Percentiles rank a stretch among this genome's conserved stretches.
These are phyloP conservation scores for Antigone vipio DNA, from an alignment of 2,113 vertebrate genomes.

Conservation along the genomic window DNA sequence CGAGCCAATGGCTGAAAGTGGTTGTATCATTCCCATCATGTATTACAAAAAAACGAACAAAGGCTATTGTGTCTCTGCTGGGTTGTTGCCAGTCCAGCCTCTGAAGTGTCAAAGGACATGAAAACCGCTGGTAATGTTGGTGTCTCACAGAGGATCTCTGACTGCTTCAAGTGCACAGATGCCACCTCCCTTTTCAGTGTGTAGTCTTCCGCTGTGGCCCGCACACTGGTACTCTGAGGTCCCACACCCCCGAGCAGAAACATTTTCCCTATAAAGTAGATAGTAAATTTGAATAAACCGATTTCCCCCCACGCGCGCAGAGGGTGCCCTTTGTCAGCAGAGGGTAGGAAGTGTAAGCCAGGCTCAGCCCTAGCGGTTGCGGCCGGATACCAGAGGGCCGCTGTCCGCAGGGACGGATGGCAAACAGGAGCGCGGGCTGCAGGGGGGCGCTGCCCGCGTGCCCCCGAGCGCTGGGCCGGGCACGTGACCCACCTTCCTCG, in stretches of 20 bases:
- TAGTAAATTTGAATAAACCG: accelerated
- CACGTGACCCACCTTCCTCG: neutral
- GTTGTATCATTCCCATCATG: accelerated
- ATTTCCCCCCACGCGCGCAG: too few species aligned
- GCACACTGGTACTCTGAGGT: accelerated
- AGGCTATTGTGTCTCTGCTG: neutral
- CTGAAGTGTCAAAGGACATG: neutral
- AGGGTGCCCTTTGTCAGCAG: neutral
- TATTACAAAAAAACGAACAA: neutral
- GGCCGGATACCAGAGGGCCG: too few species aligned
- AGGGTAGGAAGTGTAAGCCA: too few species aligned
- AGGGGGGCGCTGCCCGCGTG: too few species aligned
- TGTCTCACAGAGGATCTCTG: too few species aligned
- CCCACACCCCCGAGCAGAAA: too few species aligned
- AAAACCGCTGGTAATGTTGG: accelerated
- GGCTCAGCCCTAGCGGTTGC: too few species aligned
- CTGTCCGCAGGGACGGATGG: too few species aligned
- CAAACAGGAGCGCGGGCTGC: too few species aligned
- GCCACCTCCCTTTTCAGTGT: accelerated
- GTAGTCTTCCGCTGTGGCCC: too few species aligned
- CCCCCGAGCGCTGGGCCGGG: too few species aligned
- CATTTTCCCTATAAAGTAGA: accelerated
- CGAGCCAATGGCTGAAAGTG: neutral
- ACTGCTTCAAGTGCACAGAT: accelerated
- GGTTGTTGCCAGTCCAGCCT: too few species aligned